A percentile compares a stretch with the other conserved stretches of the same genome.
Conservation (phyloP, 1,140 invertebrate genomes). For the Drosophila malerkotliana region DNA sequence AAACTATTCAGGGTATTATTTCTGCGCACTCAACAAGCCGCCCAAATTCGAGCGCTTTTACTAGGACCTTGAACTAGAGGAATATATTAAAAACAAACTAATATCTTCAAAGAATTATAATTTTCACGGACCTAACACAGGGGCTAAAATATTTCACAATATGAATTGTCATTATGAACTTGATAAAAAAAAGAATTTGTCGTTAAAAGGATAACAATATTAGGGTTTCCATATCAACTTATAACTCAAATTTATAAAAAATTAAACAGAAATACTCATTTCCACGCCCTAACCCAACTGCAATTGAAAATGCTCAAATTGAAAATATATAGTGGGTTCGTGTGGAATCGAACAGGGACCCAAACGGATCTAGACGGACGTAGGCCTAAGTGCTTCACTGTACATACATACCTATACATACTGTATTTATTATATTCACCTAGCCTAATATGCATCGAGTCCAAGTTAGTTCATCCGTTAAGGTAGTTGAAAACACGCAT, state of each 20-base stretch:
- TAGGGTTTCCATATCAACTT: background rate
- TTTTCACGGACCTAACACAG: background rate
- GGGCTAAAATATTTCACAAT: background rate
- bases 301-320: conserved; percentile 74
- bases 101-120: background rate
- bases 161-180: background rate
- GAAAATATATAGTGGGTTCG: conserved; percentile 33
- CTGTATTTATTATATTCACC: conserved; percentile 43
- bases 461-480: conserved; percentile 44
- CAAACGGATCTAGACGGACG: conserved; percentile 8
- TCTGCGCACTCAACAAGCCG: conserved; percentile 83
- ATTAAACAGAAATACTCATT: background rate
- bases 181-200: background rate
- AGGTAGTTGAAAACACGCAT: conserved; percentile 81
- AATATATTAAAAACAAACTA: conserved; percentile 19
- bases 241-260: background rate
- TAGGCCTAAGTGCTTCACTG: conserved; percentile 47
- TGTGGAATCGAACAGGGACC: conserved; percentile 31
- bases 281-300: conserved; percentile 35
- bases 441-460: conserved; percentile 37
- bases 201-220: background rate
- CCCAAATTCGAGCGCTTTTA: conserved; percentile 82
- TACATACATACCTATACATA: conserved; percentile 49
- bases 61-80: conserved; percentile 34
- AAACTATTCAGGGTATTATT: conserved; percentile 84